Evolutionary conservation across 2,797 vertebrate species (phyloP).

Genomic region (Allobates femoralis): DNA sequence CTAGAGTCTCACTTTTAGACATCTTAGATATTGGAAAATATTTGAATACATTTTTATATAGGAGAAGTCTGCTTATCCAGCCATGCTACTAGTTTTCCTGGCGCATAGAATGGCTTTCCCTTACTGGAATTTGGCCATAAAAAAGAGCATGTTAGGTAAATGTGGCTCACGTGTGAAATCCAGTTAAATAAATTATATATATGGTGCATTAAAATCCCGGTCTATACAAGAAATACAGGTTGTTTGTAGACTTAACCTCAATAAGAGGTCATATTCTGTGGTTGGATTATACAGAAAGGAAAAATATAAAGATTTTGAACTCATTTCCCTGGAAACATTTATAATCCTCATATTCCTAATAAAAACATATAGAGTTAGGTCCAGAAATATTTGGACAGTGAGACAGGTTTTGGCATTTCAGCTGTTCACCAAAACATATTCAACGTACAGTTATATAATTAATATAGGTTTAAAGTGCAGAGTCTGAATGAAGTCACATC

Average conservation of each 20-base stretch:
- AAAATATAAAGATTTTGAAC: too few species aligned
- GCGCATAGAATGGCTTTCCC: slow-evolving; percentile 28
- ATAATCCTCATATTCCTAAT: too few species aligned
- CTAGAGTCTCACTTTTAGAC: slow-evolving; percentile 21
- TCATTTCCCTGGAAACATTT: too few species aligned
- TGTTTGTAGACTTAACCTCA: background rate
- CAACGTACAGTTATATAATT: too few species aligned
- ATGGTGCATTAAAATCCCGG: background rate
- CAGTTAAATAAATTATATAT: background rate
- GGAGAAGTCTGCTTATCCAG: slow-evolving; percentile 13
- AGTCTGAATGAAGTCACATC: too few species aligned
- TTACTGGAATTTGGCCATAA: slow-evolving; percentile 2
- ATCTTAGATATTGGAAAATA: slow-evolving; percentile 39
- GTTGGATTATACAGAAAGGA: background rate
- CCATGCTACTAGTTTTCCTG: slow-evolving; percentile 29
- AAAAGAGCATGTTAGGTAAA: slow-evolving; percentile 7
- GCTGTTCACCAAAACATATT: too few species aligned
- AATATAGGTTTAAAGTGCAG: too few species aligned
- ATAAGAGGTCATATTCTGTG: background rate
- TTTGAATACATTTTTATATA: slow-evolving; percentile 32
- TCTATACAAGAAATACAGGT: background rate
- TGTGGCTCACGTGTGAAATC: background rate
- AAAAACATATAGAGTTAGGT: too few species aligned
- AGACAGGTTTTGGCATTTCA: too few species aligned
- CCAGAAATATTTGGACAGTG: too few species aligned